Conservation (phyloP, 2,888 invertebrate genomes). For the Candidula unifasciata region DNA sequence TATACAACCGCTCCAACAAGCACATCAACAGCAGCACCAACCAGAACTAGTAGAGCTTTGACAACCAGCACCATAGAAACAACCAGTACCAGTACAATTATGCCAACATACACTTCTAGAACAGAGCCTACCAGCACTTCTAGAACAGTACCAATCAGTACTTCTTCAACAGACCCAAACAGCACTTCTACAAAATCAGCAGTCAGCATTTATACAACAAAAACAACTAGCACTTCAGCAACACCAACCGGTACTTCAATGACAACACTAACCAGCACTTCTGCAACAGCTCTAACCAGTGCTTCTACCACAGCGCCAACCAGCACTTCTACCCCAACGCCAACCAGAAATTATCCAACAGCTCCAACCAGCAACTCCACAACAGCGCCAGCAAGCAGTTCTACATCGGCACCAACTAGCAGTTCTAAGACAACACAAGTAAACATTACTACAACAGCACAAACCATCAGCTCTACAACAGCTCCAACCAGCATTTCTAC, state of each 20-base stretch:
- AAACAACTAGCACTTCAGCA: background rate
- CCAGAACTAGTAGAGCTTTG: background rate
- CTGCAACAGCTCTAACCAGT: no score
- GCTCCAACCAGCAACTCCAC: background rate
- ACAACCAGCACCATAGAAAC: background rate
- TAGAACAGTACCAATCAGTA: background rate
- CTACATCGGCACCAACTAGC: background rate
- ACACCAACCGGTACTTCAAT: no score
- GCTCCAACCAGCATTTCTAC: background rate
- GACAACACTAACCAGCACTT: no score
- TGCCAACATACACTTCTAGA: background rate
- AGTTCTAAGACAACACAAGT: background rate
- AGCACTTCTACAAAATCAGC: conserved; percentile 23
- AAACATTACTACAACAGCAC: background rate
- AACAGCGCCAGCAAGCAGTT: background rate
- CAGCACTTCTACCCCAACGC: no score
- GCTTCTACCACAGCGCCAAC: no score
- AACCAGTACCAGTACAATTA: background rate
- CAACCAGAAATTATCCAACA: background rate
- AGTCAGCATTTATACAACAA: background rate
- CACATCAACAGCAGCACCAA: background rate
- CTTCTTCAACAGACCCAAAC: background rate
- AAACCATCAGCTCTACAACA: background rate
- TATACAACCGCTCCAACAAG: background rate
- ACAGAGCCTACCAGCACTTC: background rate